These are phyloP conservation scores for Corythucha ciliata DNA, from an alignment of 2,888 invertebrate species.

Conservation along the genomic window DNA sequence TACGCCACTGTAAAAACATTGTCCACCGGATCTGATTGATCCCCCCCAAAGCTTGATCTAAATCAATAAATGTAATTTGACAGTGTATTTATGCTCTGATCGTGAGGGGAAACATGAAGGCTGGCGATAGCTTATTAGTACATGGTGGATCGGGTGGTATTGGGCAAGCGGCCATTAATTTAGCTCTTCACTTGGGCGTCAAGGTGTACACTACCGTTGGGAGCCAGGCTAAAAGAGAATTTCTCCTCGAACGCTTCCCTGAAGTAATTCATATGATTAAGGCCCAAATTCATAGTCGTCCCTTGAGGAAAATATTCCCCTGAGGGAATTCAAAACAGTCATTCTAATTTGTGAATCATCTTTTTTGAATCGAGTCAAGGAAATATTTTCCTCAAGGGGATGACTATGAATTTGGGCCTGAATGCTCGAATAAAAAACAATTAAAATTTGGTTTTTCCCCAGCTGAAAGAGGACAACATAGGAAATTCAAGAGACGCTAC, in stretches of 20 bases:
- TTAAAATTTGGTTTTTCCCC: constrained; percentile 54
- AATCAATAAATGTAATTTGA: too few species aligned
- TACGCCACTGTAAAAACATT: constrained; percentile 81
- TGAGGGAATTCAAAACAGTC: too few species aligned
- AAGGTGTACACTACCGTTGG: constrained; percentile 63
- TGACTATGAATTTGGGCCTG: too few species aligned
- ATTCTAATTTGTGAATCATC: too few species aligned
- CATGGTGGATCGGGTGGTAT: constrained; percentile 61
- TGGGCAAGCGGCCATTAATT: constrained; percentile 67
- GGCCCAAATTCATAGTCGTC: too few species aligned
- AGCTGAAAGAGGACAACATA: constrained; percentile 56
- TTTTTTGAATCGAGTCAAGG: too few species aligned
- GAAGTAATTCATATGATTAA: too few species aligned
- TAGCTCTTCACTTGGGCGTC: constrained; percentile 56
- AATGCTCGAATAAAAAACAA: neutral
- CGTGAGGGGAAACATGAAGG: constrained; percentile 46
- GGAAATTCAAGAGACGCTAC: constrained; percentile 77
- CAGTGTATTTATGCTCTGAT: constrained; percentile 43
- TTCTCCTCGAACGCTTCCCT: constrained; percentile 52
- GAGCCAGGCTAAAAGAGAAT: constrained; percentile 53
- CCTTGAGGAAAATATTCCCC: too few species aligned
- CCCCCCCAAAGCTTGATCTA: too few species aligned
- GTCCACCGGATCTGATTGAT: too few species aligned
- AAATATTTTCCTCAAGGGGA: too few species aligned
- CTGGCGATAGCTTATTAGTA: constrained; percentile 45